phyloP scores from a whole-genome alignment of 2,113 vertebrate species.

The Gymnocephalus cernua region DNA sequence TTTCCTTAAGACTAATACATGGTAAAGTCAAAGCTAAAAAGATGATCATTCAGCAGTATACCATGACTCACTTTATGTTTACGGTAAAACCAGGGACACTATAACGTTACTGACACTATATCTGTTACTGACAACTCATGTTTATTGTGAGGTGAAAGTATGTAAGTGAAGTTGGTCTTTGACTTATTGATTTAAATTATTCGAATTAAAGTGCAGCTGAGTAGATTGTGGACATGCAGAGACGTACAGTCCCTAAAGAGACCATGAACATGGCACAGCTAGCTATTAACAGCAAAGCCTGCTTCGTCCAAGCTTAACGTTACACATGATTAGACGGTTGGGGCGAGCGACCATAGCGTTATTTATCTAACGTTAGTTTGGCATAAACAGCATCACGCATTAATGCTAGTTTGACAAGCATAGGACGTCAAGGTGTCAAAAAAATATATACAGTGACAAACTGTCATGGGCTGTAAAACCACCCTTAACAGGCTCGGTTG shows the following conservation, averaged over 20 bases:
- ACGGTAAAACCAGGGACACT: not conserved
- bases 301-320: constrained; percentile 7
- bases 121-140: not conserved
- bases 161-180: not conserved
- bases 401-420: not conserved
- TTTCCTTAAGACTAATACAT: not conserved
- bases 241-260: not conserved
- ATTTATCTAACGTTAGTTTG: not conserved
- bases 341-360: not conserved
- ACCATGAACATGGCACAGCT: not conserved
- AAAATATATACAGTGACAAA: not conserved
- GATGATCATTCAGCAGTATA: too few relatives aligned
- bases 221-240: not conserved
- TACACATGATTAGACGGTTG: not conserved
- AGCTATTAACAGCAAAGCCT: not conserved
- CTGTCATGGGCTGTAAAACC: not conserved
- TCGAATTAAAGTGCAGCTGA: not conserved
- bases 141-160: not conserved
- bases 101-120: too few relatives aligned
- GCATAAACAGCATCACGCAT: not conserved
- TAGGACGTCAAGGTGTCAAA: accelerated
- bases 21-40: not conserved
- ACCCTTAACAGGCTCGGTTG: not conserved
- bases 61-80: not conserved
- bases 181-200: not conserved